A percentile compares a stretch with the other conserved stretches of the same genome.
Conservation (phyloP, 2,888 invertebrate species). For the Himalopsyche japonica region DNA sequence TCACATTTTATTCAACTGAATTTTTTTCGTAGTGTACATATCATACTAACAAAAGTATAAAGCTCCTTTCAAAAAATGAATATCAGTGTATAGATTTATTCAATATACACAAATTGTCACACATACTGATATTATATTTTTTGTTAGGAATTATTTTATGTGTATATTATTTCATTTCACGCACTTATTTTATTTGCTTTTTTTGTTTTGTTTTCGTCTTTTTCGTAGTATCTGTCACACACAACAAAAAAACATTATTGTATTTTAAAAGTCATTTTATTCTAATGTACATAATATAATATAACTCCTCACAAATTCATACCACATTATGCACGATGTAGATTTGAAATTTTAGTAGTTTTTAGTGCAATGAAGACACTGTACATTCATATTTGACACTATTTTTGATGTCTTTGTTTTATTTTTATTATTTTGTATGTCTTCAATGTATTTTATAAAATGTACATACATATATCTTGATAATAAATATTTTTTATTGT, state of each 20-base stretch:
- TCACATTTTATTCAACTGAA: slow-evolving; percentile 4
- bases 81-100: neutral
- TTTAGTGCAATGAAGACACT: neutral
- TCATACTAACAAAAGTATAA: neutral
- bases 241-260: neutral
- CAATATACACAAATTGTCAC: neutral
- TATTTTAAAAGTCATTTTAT: neutral
- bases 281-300: neutral
- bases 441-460: neutral
- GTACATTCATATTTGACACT: neutral
- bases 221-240: neutral
- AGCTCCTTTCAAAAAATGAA: slow-evolving; percentile 17
- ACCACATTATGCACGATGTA: neutral
- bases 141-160: neutral
- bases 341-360: neutral
- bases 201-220: neutral
- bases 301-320: neutral
- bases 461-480: neutral
- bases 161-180: neutral
- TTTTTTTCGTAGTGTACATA: slow-evolving; percentile 10
- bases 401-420: neutral
- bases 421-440: neutral
- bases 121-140: neutral
- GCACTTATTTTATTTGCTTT: neutral
- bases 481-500: neutral